phyloP scores from a whole-genome alignment of 2,888 invertebrate genomes.

The Orgyia antiqua region DNA sequence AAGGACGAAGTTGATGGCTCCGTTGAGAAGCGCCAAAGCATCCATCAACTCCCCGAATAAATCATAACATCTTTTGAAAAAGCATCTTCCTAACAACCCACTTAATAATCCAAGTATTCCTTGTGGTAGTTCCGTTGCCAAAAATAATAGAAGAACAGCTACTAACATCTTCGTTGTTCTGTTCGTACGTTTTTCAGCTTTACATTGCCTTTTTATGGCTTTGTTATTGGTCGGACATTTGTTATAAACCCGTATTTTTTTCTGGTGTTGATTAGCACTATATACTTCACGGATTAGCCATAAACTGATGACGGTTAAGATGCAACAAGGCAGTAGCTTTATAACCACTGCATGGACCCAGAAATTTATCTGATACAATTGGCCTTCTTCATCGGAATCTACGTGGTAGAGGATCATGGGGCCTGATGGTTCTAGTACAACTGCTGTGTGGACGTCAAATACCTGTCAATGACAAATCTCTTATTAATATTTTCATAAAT shows the following conservation, averaged over 20 bases:
- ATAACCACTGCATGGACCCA: slow-evolving; percentile 90
- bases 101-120: slow-evolving; percentile 78
- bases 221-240: slow-evolving; percentile 61
- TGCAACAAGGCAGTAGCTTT: slow-evolving; percentile 87
- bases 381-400: slow-evolving; percentile 77
- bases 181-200: slow-evolving; percentile 76
- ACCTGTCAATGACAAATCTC: slow-evolving; percentile 37
- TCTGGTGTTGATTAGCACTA: slow-evolving; percentile 83
- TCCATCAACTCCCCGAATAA: slow-evolving; percentile 93
- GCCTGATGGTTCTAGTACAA: slow-evolving; percentile 69
- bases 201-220: slow-evolving; percentile 55
- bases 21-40: slow-evolving; percentile 92
- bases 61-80: slow-evolving; percentile 89
- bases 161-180: slow-evolving; percentile 94
- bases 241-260: slow-evolving; percentile 73
- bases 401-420: slow-evolving; percentile 68
- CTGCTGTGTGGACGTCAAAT: slow-evolving; percentile 69
- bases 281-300: slow-evolving; percentile 86
- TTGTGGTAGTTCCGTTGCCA: slow-evolving; percentile 93
- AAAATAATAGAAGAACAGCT: slow-evolving; percentile 90
- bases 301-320: slow-evolving; percentile 84
- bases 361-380: slow-evolving; percentile 84
- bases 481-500: not conserved
- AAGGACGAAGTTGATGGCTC: slow-evolving; percentile 95
- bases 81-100: slow-evolving; percentile 78